These are phyloP conservation scores for Microtus pennsylvanicus DNA, from an alignment of 2,113 vertebrate genomes.

Conservation along the genomic window DNA sequence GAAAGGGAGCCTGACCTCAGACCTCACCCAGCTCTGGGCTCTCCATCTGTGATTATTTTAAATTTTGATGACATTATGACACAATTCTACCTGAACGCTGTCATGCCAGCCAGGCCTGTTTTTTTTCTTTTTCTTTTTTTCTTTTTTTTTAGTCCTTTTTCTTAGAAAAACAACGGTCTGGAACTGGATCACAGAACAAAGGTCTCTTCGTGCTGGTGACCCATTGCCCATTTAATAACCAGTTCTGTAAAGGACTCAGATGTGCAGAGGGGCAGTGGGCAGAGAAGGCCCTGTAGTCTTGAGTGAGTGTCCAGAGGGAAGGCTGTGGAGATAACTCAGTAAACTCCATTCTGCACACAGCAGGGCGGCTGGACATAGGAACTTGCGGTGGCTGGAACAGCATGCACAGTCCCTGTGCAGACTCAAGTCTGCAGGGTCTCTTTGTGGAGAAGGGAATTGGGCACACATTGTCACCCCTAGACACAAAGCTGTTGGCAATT, in stretches of 20 bases:
- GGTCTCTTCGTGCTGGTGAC: background rate
- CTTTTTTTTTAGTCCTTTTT: no score
- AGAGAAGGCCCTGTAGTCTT: background rate
- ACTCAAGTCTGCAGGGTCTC: background rate
- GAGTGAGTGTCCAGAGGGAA: conserved; percentile 44
- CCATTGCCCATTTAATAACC: background rate
- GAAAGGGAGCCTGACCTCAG: background rate
- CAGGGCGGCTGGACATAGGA: background rate
- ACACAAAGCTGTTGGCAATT: background rate
- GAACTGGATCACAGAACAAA: background rate
- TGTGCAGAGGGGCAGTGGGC: background rate
- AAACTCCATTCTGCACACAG: background rate
- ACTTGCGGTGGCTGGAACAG: background rate
- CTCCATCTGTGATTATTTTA: conserved; percentile 58
- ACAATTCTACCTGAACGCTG: background rate
- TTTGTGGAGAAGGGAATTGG: background rate
- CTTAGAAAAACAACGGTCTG: background rate
- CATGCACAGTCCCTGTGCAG: background rate
- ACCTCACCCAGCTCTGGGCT: background rate
- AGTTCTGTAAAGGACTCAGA: background rate
- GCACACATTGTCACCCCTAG: background rate
- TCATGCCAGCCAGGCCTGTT: background rate
- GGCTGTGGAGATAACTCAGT: no score
- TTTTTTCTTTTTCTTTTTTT: no score
- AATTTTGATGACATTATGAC: background rate